Evolutionary conservation across 1,140 invertebrate species (phyloP).

Genomic region (Scaptomyza hsui): DNA sequence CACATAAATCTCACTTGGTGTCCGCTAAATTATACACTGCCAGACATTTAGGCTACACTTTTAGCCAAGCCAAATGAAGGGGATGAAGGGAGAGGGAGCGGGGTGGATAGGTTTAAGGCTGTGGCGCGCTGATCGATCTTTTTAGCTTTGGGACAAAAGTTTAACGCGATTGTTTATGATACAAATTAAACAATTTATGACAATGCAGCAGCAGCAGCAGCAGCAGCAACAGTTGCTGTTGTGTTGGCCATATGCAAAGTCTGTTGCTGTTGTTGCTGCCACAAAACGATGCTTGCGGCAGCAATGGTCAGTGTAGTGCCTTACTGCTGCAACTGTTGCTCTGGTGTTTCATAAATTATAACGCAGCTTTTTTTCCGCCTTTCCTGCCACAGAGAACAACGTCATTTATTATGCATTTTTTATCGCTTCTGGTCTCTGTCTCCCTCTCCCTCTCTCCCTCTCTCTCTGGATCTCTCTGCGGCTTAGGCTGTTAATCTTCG

Average conservation of each 20-base stretch:
- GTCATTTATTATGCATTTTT: slow-evolving; percentile 84
- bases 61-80: slow-evolving; percentile 44
- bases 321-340: slow-evolving; percentile 51
- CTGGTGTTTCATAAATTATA: slow-evolving; percentile 83
- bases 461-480: neutral
- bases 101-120: neutral
- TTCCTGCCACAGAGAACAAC: slow-evolving; percentile 52
- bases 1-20: slow-evolving; percentile 84
- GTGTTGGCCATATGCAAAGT: slow-evolving; percentile 72
- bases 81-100: neutral
- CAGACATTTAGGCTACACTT: slow-evolving; percentile 83
- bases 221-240: slow-evolving; percentile 18
- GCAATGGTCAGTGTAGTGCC: slow-evolving; percentile 53
- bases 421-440: slow-evolving; percentile 80
- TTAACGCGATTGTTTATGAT: slow-evolving; percentile 84
- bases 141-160: slow-evolving; percentile 83
- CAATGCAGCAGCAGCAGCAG: slow-evolving; percentile 65
- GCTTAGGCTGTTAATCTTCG: slow-evolving; percentile 77
- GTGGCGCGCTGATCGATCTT: slow-evolving; percentile 77
- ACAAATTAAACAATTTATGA: slow-evolving; percentile 85
- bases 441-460: neutral
- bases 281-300: slow-evolving; percentile 42
- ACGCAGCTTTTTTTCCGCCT: slow-evolving; percentile 80
- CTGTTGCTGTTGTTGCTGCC: slow-evolving; percentile 54
- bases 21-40: slow-evolving; percentile 84